Evolutionary conservation across 2,888 invertebrate species (phyloP).

Genomic region (Lasioglossum zephyrum): DNA sequence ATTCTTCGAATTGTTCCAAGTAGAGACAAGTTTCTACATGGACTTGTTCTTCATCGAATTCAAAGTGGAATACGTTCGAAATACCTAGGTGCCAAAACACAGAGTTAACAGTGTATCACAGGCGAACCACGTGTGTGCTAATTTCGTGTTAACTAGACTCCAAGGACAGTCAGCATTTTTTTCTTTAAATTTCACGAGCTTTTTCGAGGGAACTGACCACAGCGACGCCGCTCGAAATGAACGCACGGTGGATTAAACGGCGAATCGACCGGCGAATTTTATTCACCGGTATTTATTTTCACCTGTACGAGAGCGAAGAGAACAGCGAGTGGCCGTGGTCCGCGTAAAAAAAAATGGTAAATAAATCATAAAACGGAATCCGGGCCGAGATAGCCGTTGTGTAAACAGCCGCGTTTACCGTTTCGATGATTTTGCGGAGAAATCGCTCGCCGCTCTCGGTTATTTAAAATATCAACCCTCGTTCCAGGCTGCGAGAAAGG

Average conservation of each 20-base stretch:
- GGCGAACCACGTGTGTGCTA: not conserved
- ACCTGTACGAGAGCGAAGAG: not conserved
- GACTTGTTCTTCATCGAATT: too few species aligned
- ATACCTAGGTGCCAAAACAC: too few species aligned
- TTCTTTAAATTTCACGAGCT: not conserved
- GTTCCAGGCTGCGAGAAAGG: slow-evolving; percentile 5
- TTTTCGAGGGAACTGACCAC: not conserved
- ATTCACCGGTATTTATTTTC: slow-evolving; percentile 9
- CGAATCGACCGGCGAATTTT: not conserved
- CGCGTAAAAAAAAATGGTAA: slow-evolving; percentile 22
- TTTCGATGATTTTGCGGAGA: slow-evolving; percentile 39
- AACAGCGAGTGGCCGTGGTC: not conserved
- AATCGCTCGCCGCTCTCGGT: not conserved
- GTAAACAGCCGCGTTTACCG: slow-evolving; percentile 32
- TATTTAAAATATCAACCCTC: slow-evolving; percentile 41
- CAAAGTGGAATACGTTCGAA: too few species aligned
- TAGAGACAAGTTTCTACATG: too few species aligned
- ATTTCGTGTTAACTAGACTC: not conserved
- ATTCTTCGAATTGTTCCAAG: too few species aligned
- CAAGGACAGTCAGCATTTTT: not conserved
- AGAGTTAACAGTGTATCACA: too few species aligned
- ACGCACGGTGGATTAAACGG: slow-evolving; percentile 11
- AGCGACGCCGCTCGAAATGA: not conserved
- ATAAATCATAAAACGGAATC: slow-evolving; percentile 43
- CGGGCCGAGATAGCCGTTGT: not conserved